A percentile compares a stretch with the other conserved stretches of the same genome.
These are phyloP conservation scores for Andrena haemorrhoa DNA, from an alignment of 2,888 invertebrate genomes.

Conservation along the genomic window DNA sequence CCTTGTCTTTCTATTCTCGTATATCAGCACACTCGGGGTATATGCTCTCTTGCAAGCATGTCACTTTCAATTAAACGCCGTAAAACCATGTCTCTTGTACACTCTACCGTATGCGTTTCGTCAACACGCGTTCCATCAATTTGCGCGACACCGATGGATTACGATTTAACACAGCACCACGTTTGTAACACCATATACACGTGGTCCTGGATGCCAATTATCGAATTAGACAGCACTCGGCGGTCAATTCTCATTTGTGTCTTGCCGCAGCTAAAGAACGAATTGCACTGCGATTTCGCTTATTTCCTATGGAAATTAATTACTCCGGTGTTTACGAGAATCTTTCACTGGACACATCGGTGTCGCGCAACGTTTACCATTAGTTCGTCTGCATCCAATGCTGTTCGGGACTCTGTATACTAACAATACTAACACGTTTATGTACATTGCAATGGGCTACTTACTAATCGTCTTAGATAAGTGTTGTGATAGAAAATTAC, in stretches of 20 bases:
- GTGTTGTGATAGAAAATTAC: constrained; percentile 27
- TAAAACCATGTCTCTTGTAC: constrained; percentile 28
- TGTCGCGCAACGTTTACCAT: constrained; percentile 33
- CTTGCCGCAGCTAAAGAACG: too few relatives aligned
- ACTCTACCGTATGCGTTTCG: background rate
- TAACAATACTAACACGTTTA: constrained; percentile 46
- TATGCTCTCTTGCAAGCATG: constrained; percentile 60
- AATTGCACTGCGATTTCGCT: background rate
- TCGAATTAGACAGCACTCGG: too few relatives aligned
- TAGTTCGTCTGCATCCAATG: constrained; percentile 53
- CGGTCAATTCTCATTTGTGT: too few relatives aligned
- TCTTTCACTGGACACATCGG: constrained; percentile 11
- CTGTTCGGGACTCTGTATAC: constrained; percentile 39
- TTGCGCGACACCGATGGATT: constrained; percentile 47
- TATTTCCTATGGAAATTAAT: background rate
- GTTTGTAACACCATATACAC: too few relatives aligned
- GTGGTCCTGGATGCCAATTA: too few relatives aligned
- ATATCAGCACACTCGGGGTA: constrained; percentile 53
- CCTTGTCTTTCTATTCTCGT: constrained; percentile 64
- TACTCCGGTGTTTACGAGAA: background rate
- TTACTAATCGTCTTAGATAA: constrained; percentile 32
- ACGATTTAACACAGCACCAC: too few relatives aligned
- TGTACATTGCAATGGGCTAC: constrained; percentile 27
- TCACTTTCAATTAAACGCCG: constrained; percentile 45
- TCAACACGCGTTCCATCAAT: constrained; percentile 9